Evolutionary conservation across 2,797 vertebrate species (phyloP).

Genomic region (Scolopax rusticola): DNA sequence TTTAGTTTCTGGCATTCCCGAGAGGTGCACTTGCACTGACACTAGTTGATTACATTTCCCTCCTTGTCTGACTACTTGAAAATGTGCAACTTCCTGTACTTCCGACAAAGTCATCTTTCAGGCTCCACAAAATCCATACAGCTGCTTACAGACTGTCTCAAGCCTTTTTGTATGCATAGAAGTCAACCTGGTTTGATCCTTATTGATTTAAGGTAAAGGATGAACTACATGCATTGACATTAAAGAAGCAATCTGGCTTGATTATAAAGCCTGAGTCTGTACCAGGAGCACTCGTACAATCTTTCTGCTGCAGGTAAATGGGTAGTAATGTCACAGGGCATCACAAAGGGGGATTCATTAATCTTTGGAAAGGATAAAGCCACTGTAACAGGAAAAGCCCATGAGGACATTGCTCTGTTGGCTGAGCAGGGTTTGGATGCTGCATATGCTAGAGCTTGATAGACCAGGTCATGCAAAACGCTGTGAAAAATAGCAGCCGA

Average conservation of each 20-base stretch:
- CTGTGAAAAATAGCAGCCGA: neutral
- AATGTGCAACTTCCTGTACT: neutral
- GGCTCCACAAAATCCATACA: slow-evolving; percentile 16
- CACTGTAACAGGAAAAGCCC: neutral
- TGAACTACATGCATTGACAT: neutral
- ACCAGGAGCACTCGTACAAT: neutral
- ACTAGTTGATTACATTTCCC: neutral
- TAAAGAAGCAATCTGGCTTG: slow-evolving; percentile 19
- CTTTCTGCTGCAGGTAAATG: neutral
- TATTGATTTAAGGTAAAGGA: slow-evolving; percentile 33
- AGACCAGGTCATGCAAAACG: neutral
- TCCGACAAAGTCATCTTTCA: neutral
- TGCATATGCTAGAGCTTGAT: neutral
- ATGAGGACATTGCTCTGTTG: neutral
- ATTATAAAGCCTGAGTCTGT: neutral
- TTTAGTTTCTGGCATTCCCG: neutral
- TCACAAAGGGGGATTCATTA: neutral
- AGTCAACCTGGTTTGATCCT: neutral
- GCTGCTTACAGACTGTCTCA: neutral
- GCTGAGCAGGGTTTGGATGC: neutral
- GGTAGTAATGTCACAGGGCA: neutral
- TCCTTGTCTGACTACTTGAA: neutral
- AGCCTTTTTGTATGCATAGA: neutral
- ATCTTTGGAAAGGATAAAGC: slow-evolving; percentile 13
- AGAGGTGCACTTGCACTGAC: neutral